A percentile compares a stretch with the other conserved stretches of the same genome.
These are phyloP conservation scores for Andrena bicolor DNA, from an alignment of 2,888 invertebrate genomes.

Conservation along the genomic window DNA sequence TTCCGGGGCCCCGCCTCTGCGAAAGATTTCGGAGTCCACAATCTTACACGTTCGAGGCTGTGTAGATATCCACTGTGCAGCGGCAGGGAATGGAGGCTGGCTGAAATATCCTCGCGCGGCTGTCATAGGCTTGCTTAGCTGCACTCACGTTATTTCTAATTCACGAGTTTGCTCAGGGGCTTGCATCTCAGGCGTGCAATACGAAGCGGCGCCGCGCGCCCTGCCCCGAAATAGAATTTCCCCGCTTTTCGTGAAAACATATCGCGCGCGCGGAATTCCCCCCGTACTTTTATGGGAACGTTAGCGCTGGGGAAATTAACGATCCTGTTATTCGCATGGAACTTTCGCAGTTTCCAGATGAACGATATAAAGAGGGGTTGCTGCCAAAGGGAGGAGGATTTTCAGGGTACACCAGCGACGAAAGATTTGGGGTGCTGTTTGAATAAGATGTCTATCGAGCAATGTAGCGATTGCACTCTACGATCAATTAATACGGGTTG, in stretches of 20 bases:
- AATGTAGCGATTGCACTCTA: too few relatives aligned
- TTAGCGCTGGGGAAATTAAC: not conserved
- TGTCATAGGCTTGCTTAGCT: conserved; percentile 50
- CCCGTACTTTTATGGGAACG: conserved; percentile 21
- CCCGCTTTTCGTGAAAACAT: conserved; percentile 31
- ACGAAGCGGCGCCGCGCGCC: conserved; percentile 31
- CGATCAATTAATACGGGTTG: too few relatives aligned
- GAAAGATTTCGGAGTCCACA: conserved; percentile 23
- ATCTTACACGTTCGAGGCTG: conserved; percentile 19
- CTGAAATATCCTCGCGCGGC: conserved; percentile 42
- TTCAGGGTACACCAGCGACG: not conserved
- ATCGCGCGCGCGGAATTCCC: conserved; percentile 19
- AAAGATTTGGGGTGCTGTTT: not conserved
- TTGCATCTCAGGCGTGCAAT: conserved; percentile 51
- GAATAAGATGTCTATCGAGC: not conserved
- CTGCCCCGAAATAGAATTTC: conserved; percentile 51
- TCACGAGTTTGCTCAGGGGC: conserved; percentile 70
- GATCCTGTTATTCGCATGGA: not conserved
- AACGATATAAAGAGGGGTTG: not conserved
- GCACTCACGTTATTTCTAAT: conserved; percentile 73
- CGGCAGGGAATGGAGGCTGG: not conserved
- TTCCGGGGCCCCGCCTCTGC: not conserved
- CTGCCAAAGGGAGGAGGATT: not conserved
- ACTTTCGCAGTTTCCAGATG: not conserved
- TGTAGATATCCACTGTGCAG: not conserved